Base-by-base conservation (phyloP, 2,888 invertebrate species). In the Muschampia plurimacula region DNA sequence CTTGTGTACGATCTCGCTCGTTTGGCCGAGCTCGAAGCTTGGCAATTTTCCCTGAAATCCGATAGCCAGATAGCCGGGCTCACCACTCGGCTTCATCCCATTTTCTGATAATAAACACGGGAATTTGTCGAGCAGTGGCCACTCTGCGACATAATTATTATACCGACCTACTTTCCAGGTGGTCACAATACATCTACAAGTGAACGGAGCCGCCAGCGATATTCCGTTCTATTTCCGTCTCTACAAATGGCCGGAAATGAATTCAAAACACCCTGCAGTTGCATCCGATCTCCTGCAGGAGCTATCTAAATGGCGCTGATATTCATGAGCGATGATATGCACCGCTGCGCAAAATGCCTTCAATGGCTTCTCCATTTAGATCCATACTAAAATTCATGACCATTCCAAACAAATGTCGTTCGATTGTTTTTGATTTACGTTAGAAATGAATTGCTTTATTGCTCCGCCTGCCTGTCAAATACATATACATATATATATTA, bases 181-280 rank as follows among this genome's bases (percentile, higher is more conserved):
- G 65, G 65, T 81, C 83, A 86, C 86, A 89, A 87, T 88, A 80
- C 81, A 82, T 84, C 81, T 82, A 82, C 81, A 81, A 84, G 82
- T 84, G 85, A 84, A 84, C 81, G 77, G 82, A 78, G 81, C 83
- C 86, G 89, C 89, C 90, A 87, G 85, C 81, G 81, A 84, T 84
- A 83, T 84, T 85, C 85, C 84, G 83, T 82, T 84, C 87, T 86
- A 89, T 90, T 89, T 90, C 89, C 89, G 88, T 81, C 84, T 86
- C 86, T 86, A 83, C 81, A 86, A 88, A 86, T 87, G 84, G 83
- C 81, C 88, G 91, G 91, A 91, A 90, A 91, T 92, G 87, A 87
- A 92, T 91, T 91, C 89, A 89, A 90, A 91, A 91, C 87, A 90
- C 87, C 86, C 87, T 83, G 82, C 81, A 85, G 84, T 81, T 78